phyloP scores from a whole-genome alignment of 53 echinoderm and acorn worm species.

The Echinometra lucunter region DNA sequence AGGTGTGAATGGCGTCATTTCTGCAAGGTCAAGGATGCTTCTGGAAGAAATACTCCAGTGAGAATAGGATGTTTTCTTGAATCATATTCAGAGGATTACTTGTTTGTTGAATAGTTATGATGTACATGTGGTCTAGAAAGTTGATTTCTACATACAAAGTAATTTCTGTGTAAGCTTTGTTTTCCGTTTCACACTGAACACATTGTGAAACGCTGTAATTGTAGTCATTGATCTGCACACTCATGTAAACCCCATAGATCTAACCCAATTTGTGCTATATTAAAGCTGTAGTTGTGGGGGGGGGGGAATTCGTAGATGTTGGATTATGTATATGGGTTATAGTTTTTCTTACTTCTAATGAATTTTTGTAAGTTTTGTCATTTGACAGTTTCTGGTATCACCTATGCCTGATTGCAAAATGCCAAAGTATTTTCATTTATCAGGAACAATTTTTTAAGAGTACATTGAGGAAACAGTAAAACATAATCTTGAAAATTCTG shows the following conservation, averaged over 20 bases:
- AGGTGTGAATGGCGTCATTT: conserved; percentile 42
- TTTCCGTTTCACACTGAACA: background rate
- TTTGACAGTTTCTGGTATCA: background rate
- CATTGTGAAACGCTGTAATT: too few relatives aligned
- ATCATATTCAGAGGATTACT: background rate
- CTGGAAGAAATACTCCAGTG: background rate
- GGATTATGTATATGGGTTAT: background rate
- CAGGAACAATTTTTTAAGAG: background rate
- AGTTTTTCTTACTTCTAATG: background rate
- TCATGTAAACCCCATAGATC: background rate
- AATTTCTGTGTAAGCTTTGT: background rate
- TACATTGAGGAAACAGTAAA: background rate
- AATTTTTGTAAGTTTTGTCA: background rate
- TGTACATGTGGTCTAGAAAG: background rate
- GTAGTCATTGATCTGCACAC: too few relatives aligned
- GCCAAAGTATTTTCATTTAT: too few relatives aligned
- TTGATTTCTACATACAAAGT: background rate
- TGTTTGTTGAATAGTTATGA: background rate
- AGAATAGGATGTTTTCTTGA: background rate
- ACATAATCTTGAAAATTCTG: background rate
- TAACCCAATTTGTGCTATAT: too few relatives aligned
- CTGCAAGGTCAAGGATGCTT: conserved; percentile 22
- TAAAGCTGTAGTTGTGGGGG: background rate
- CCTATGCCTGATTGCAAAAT: background rate
- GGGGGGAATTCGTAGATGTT: background rate